Percentiles rank a stretch among this genome's conserved stretches.
These are phyloP conservation scores for Apistogramma diplotaenia DNA, from an alignment of 2,113 vertebrate species.

Conservation along the genomic window DNA sequence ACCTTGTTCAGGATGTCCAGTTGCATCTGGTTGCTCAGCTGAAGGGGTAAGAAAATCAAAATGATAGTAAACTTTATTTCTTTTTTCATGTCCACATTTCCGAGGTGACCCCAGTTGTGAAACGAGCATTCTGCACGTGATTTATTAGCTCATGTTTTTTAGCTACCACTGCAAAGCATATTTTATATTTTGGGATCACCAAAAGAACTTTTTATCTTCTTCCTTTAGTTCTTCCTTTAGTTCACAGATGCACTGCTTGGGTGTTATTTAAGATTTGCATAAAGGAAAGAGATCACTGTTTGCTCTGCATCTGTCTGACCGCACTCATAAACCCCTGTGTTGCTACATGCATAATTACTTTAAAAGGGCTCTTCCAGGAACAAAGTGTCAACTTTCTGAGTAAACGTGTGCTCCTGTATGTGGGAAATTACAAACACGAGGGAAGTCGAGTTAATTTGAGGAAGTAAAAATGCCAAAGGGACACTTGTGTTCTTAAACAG, in stretches of 20 bases:
- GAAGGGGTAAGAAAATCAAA: neutral
- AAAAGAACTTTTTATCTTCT: too few species aligned
- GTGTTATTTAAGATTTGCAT: neutral
- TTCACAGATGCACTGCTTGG: neutral
- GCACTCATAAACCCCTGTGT: neutral
- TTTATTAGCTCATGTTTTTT: neutral
- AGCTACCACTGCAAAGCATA: neutral
- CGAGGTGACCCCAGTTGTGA: neutral
- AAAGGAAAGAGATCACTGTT: neutral
- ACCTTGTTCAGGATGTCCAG: constrained; percentile 79
- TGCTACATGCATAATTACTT: neutral
- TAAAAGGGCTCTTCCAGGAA: neutral
- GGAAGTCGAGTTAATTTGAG: constrained; percentile 37
- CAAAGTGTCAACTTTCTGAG: neutral
- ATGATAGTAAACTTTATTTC: neutral
- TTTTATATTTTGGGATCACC: neutral
- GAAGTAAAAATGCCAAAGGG: constrained; percentile 40
- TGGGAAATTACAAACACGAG: constrained; percentile 4
- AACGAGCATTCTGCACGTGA: neutral
- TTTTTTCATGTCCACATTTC: neutral
- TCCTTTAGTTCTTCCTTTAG: too few species aligned
- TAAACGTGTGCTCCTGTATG: neutral
- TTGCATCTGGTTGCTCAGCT: constrained; percentile 82
- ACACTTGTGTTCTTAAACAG: neutral
- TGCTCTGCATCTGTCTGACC: neutral